A percentile compares a stretch with the other conserved stretches of the same genome.
These are phyloP conservation scores for Cyphomyrus discorhynchus DNA, from an alignment of 2,113 vertebrate genomes.

Conservation along the genomic window DNA sequence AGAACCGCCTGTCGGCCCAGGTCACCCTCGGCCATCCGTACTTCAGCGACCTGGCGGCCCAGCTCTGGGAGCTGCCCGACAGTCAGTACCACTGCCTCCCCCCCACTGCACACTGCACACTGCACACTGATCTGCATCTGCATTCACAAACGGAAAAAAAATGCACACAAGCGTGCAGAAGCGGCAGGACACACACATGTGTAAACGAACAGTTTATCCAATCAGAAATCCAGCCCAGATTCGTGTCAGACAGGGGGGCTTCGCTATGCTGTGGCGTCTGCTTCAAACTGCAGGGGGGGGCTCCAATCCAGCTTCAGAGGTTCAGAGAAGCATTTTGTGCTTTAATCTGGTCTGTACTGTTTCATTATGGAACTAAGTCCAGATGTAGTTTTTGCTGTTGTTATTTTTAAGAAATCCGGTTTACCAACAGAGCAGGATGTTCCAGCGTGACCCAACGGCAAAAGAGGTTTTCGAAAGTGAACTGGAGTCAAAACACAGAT, in stretches of 20 bases:
- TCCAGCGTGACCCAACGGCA: not conserved
- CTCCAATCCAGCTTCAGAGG: not conserved
- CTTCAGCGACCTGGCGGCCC: constrained; percentile 89
- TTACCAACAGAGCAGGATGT: not conserved
- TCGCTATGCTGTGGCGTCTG: not conserved
- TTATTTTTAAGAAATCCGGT: not conserved
- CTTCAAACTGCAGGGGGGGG: not conserved
- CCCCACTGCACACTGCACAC: too few relatives aligned
- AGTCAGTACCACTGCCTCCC: constrained; percentile 64
- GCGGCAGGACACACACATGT: not conserved
- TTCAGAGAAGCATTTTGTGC: not conserved
- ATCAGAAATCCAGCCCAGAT: not conserved
- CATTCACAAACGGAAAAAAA: not conserved
- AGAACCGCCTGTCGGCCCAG: constrained; percentile 89
- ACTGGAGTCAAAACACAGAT: not conserved
- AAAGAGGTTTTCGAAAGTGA: not conserved
- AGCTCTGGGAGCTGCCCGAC: constrained; percentile 89
- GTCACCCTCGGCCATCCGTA: constrained; percentile 85
- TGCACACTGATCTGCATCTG: not conserved
- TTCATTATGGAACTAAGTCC: not conserved
- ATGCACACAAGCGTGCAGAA: not conserved
- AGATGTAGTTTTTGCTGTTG: not conserved
- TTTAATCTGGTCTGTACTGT: not conserved
- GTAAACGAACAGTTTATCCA: not conserved
- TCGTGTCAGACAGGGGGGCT: not conserved